Evolutionary conservation across 2,888 invertebrate species (phyloP).

Genomic region (Biston betularia): DNA sequence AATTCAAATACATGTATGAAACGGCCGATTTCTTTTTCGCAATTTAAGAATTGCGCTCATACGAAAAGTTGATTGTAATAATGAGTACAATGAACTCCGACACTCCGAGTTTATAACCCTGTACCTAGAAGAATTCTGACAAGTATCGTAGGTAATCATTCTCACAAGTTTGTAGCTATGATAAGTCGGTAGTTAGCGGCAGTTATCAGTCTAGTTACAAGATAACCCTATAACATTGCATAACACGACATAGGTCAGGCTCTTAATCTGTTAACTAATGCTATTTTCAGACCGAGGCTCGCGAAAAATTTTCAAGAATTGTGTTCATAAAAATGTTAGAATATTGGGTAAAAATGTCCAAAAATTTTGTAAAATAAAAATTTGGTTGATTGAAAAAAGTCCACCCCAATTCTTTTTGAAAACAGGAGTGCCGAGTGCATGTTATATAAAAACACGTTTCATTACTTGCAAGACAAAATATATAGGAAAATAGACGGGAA

Average conservation of each 20-base stretch:
- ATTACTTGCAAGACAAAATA: constrained; percentile 25
- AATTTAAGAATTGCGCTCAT: too few species aligned
- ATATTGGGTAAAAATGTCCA: not conserved
- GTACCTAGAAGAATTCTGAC: too few species aligned
- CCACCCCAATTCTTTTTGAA: not conserved
- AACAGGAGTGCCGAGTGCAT: not conserved
- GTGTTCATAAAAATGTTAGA: not conserved
- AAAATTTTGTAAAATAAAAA: not conserved
- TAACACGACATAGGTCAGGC: constrained; percentile 29
- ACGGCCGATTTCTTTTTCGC: too few species aligned
- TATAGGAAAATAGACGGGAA: constrained; percentile 27
- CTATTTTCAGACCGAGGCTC: constrained; percentile 34
- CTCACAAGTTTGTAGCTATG: too few species aligned
- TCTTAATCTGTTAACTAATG: constrained; percentile 36
- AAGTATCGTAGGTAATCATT: too few species aligned
- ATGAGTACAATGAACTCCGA: too few species aligned
- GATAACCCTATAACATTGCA: not conserved
- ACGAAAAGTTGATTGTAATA: too few species aligned
- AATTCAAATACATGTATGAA: too few species aligned
- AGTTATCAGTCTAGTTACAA: not conserved
- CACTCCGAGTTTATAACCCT: too few species aligned
- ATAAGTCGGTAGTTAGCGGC: not conserved
- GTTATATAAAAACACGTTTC: not conserved
- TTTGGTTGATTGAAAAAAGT: not conserved
- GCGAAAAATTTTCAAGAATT: constrained; percentile 10